Evolutionary conservation across 2,888 invertebrate genomes (phyloP), one percentile per base, ranked within the genome.

Genomic region (Pristionchus arcanus): DNA sequence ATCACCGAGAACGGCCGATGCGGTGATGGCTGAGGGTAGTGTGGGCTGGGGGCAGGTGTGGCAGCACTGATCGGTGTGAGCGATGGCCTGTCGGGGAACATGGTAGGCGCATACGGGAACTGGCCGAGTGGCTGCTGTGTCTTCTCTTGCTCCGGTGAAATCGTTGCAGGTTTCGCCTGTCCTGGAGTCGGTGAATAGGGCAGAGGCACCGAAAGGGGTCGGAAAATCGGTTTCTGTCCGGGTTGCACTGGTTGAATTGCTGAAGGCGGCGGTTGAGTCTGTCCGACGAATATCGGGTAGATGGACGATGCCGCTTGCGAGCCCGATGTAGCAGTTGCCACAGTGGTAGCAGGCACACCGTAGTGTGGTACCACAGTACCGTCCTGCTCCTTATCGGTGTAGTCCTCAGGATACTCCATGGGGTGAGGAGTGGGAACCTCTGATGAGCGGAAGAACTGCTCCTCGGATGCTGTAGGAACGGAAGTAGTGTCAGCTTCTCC

Each of bases 341-440:
- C 55, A 28, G 53, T n/a, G 37, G 55, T 31, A 5, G 42, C 68
- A 15, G 87, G 59, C 21, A 49, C 34, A 4, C 42, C 49, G 53
- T 68, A 53, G 53, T 87, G 71, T 21, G 71, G 68, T n/a, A 87
- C 71, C 25, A 87, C 49, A 15, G 71, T 68, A 3, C 87, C 71
- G 1, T 71, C 71, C 19, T 2, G 1, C 34, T 68, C 59, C 42
- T 4, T 7, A 0, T 53, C 53, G 2, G 28, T 13, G 71, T 86
- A 86, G 63, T 86, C 86, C 16, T 86, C 86, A 4, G 86, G 86
- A 66, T 86, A 86, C 42, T 86, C 86, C 16, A 86, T 7, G 3
- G 63, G 63, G 21, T 34, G 37, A 11, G 13, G 16, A 28, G 11
- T n/a, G 0, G 86, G 25, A 7, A 31, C 11, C 19, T 86, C 86